Conservation (phyloP, 2,888 invertebrate species). For the Drosophila affinis region DNA sequence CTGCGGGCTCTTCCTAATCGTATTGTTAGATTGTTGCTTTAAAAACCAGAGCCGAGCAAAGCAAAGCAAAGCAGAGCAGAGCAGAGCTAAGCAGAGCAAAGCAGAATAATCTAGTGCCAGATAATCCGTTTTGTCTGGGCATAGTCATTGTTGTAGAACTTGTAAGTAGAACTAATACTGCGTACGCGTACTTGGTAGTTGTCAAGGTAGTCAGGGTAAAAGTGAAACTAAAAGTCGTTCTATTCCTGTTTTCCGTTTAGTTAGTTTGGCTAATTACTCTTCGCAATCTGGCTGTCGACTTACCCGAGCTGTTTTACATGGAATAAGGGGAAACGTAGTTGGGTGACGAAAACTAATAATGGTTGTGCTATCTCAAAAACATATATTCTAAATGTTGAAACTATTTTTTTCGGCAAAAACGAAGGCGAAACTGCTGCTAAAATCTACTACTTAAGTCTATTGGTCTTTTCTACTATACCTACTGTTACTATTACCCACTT, state of each 20-base stretch:
- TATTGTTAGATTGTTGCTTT: slow-evolving; percentile 40
- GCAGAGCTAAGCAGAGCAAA: too few relatives aligned
- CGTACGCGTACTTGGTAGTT: slow-evolving; percentile 16
- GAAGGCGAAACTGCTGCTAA: slow-evolving; percentile 9
- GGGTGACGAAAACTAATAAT: slow-evolving; percentile 54
- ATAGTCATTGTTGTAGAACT: slow-evolving; percentile 49
- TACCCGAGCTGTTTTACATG: slow-evolving; percentile 29
- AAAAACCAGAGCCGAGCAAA: slow-evolving; percentile 6
- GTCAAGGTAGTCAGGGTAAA: slow-evolving; percentile 68
- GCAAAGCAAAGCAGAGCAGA: too few relatives aligned
- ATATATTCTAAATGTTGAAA: slow-evolving; percentile 54
- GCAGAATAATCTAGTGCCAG: slow-evolving; percentile 23
- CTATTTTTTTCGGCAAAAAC: slow-evolving; percentile 35
- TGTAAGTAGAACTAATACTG: slow-evolving; percentile 37
- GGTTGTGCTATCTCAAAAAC: slow-evolving; percentile 69
- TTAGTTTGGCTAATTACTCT: slow-evolving; percentile 45
- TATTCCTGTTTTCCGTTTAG: slow-evolving; percentile 30
- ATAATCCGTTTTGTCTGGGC: slow-evolving; percentile 33
- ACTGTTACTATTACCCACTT: slow-evolving; percentile 39
- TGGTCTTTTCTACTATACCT: slow-evolving; percentile 54
- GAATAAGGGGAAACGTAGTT: slow-evolving; percentile 18
- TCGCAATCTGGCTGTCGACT: slow-evolving; percentile 64
- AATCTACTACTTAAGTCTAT: slow-evolving; percentile 61
- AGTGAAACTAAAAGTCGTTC: slow-evolving; percentile 20
- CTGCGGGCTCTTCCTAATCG: slow-evolving; percentile 5